phyloP scores from a whole-genome alignment of 2,888 invertebrate genomes.

The Amphipoea lucens region DNA sequence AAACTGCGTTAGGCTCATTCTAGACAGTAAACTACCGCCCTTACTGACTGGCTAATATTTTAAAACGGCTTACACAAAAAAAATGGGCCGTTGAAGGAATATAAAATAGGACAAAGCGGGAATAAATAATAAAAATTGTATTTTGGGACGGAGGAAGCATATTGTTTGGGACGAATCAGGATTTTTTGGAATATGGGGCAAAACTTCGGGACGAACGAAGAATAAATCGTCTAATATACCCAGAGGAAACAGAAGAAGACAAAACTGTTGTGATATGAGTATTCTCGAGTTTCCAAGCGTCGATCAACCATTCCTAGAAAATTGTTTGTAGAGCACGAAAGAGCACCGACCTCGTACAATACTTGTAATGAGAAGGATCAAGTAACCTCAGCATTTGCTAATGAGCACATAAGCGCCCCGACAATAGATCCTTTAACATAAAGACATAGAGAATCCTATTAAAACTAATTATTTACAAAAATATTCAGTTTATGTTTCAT shows the following conservation, averaged over 20 bases:
- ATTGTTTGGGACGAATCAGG: no score
- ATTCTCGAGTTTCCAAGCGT: background rate
- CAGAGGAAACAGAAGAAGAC: background rate
- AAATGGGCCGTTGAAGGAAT: no score
- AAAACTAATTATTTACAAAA: background rate
- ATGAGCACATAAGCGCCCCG: slow-evolving; percentile 7
- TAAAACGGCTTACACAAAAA: background rate
- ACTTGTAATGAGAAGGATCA: slow-evolving; percentile 32
- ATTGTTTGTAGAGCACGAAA: background rate
- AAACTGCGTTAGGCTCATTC: no score
- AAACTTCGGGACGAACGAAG: no score
- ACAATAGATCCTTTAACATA: background rate
- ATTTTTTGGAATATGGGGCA: no score
- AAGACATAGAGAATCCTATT: background rate
- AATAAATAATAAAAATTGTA: no score
- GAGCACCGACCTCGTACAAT: slow-evolving; percentile 2
- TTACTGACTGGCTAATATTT: background rate
- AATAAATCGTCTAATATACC: background rate
- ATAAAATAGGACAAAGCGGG: no score
- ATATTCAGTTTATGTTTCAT: no score
- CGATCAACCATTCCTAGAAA: background rate
- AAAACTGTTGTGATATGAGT: background rate
- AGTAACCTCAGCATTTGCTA: slow-evolving; percentile 30
- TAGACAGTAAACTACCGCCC: background rate
- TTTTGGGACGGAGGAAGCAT: no score